Evolutionary conservation across 2,113 vertebrate genomes (phyloP), one percentile per base, ranked within the genome.

Genomic region (Rhinogobius similis): DNA sequence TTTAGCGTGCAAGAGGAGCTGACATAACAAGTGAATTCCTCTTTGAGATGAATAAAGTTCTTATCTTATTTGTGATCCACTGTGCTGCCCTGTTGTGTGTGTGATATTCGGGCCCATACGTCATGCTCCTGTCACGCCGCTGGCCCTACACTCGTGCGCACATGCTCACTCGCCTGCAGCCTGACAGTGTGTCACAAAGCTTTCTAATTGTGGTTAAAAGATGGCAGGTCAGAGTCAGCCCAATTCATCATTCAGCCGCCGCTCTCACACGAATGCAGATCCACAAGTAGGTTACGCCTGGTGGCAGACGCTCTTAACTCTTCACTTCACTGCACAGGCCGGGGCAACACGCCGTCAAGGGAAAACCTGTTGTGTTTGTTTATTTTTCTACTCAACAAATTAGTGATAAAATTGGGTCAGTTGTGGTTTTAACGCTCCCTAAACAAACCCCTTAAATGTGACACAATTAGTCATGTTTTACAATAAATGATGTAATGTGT

Each of bases 141-240:
- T 81, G 67, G 67, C 38, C 16, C 53, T 48, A 55, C 46, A 16
- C 75, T 76, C 68, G 72, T 69, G 56, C 66, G 61, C 70, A 36
- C 58, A 61, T 68, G 26, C 63, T 39, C 72, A 39, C 20, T 61
- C 76, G 78, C 76, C 73, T 76, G 70, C 68, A 73, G 73, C 75
- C 72, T 84, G 84, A 86, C 85, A 85, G 79, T 80, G 82, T 88
- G 83, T 90, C 85, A 87, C 82, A 82, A 74, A 71, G 78, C 82
- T 86, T 85, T 87, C 82, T 90, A 87, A 90, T 86, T 90, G 88
- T 86, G 87, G 88, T 88, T 90, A 90, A 90, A 90, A 87, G 85
- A 90, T 90, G 87, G 83, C 78, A 80, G 73, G 73, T 79, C 66
- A 65, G 76, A 83, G 79, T 87, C 84, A 78, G 68, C 63, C 76